Conservation (phyloP, 2,113 vertebrate species). For the Silurus asotus region DNA sequence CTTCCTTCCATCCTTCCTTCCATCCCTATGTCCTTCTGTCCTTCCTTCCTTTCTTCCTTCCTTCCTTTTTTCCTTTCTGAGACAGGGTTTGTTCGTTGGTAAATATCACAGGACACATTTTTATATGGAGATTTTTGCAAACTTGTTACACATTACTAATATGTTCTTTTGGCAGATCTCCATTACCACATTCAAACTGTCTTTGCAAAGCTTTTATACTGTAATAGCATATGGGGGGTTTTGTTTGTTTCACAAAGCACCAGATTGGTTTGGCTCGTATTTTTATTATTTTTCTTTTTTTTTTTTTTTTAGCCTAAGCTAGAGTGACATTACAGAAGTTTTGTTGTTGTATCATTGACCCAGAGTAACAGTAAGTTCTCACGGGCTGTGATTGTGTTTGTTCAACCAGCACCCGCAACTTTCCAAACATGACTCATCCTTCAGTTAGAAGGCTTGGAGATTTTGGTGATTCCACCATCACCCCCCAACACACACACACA, state of each 20-base stretch:
- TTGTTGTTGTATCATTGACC: not conserved
- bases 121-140: not conserved
- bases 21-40: not conserved
- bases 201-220: not conserved
- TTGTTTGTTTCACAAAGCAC: not conserved
- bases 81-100: not conserved
- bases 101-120: not conserved
- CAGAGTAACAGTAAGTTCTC: not conserved
- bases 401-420: not conserved
- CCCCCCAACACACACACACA: not conserved
- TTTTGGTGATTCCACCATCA: not conserved
- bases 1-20: not conserved
- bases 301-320: too few species aligned
- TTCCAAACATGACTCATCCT: not conserved
- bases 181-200: not conserved
- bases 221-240: not conserved
- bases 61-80: not conserved
- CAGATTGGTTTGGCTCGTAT: not conserved
- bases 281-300: not conserved
- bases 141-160: not conserved
- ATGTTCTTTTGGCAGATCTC: not conserved
- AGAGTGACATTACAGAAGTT: not conserved
- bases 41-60: too few species aligned
- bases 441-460: not conserved
- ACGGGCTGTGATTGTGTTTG: not conserved